Percentiles rank a stretch among this genome's conserved stretches.
Conservation (phyloP, 2,797 vertebrate species). For the Tokudaia tokunoshimensis region DNA sequence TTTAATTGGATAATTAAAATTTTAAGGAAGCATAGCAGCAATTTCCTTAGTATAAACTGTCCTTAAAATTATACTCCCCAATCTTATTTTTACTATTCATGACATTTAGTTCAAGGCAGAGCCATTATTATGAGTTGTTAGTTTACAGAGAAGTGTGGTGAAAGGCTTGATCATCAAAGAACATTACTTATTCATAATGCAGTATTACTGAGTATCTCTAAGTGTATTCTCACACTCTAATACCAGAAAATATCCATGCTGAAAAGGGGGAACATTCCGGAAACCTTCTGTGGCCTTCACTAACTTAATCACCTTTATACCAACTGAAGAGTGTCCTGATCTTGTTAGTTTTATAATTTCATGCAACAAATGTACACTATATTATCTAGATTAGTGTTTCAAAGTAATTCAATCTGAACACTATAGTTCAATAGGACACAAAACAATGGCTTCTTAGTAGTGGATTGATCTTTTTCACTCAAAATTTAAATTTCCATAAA, state of each 20-base stretch:
- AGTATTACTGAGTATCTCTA: background rate
- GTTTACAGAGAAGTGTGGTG: conserved; percentile 51
- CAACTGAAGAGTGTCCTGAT: background rate
- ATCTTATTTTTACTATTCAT: conserved; percentile 66
- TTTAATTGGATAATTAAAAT: conserved; percentile 78
- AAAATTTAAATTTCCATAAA: background rate
- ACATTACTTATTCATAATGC: conserved; percentile 67
- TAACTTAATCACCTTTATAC: background rate
- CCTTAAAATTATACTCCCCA: conserved; percentile 53
- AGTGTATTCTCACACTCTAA: conserved; percentile 44
- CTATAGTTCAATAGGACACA: background rate
- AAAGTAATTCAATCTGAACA: background rate
- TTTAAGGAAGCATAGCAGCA: conserved; percentile 54
- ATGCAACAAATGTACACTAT: background rate
- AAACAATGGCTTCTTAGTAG: background rate
- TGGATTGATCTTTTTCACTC: background rate
- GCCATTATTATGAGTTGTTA: conserved; percentile 59
- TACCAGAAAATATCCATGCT: background rate
- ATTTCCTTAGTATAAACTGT: conserved; percentile 66
- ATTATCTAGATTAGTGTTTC: conserved; percentile 24
- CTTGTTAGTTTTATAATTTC: conserved; percentile 15
- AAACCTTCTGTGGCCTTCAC: conserved; percentile 9
- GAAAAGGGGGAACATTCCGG: background rate
- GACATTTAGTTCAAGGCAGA: conserved; percentile 53
- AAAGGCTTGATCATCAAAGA: conserved; percentile 39